phyloP scores from a whole-genome alignment of 2,888 invertebrate genomes.

The Thymelicus acteon region DNA sequence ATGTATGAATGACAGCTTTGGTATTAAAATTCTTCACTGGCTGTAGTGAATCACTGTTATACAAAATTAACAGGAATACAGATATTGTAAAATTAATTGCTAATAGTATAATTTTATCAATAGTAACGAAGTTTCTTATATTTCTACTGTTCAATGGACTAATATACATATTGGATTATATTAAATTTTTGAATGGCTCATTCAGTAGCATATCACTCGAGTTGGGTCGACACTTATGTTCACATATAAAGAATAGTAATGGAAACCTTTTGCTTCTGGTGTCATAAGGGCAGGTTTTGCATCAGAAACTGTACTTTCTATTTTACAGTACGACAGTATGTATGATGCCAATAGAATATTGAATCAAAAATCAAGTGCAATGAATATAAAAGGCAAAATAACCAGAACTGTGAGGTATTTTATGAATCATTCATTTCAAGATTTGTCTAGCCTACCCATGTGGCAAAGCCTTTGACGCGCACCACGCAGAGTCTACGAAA shows the following conservation, averaged over 20 bases:
- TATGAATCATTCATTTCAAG: slow-evolving; percentile 28
- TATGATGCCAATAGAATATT: neutral
- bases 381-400: slow-evolving; percentile 7
- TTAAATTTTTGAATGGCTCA: too few relatives aligned
- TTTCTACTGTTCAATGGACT: too few relatives aligned
- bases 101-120: too few relatives aligned
- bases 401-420: neutral
- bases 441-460: slow-evolving; percentile 80
- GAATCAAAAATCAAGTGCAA: neutral
- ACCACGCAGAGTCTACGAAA: slow-evolving; percentile 82
- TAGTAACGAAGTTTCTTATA: too few relatives aligned
- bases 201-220: too few relatives aligned
- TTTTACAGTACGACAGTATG: neutral
- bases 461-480: slow-evolving; percentile 83
- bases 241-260: neutral
- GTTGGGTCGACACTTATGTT: too few relatives aligned
- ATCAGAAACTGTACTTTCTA: neutral
- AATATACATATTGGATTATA: too few relatives aligned
- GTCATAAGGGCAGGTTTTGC: neutral
- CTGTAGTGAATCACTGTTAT: too few relatives aligned
- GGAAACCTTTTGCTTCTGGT: neutral
- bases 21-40: too few relatives aligned
- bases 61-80: too few relatives aligned
- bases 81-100: too few relatives aligned
- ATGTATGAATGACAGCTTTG: too few relatives aligned